Conservation (phyloP, 2,113 vertebrate genomes). For the Nipponia nippon region DNA sequence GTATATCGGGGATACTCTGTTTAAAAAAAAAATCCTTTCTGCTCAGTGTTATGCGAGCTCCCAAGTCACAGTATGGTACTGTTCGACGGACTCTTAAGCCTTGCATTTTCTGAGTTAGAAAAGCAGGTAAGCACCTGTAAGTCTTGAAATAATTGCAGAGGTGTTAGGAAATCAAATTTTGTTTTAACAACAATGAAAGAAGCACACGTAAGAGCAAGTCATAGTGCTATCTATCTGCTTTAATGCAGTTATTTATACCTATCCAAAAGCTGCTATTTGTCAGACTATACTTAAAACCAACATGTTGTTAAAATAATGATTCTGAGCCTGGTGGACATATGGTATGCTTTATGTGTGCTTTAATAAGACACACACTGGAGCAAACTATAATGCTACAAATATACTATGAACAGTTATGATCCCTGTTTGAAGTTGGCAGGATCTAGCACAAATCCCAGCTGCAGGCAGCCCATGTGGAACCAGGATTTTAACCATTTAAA, state of each 20-base stretch:
- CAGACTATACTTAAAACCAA: not conserved
- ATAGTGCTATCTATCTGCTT: not conserved
- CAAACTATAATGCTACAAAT: not conserved
- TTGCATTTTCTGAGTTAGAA: not conserved
- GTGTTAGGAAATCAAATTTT: not conserved
- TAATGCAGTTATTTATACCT: not conserved
- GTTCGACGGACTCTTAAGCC: not conserved
- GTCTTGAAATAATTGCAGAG: not conserved
- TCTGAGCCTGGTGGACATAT: not conserved
- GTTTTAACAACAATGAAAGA: not conserved
- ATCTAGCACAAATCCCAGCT: not conserved
- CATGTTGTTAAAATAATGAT: not conserved
- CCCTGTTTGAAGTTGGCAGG: not conserved
- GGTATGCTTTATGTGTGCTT: not conserved
- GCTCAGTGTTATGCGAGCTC: not conserved
- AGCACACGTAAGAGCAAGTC: not conserved
- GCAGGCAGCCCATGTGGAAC: not conserved
- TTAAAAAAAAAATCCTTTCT: not conserved
- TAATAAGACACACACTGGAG: not conserved
- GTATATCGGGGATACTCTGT: not conserved
- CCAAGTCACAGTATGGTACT: not conserved
- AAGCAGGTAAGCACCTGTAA: not conserved
- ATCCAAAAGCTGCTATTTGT: not conserved
- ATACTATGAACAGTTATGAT: not conserved
- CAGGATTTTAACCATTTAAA: not conserved